phyloP scores from a whole-genome alignment of 1,140 invertebrate species.

The Euborellia annulipes region DNA sequence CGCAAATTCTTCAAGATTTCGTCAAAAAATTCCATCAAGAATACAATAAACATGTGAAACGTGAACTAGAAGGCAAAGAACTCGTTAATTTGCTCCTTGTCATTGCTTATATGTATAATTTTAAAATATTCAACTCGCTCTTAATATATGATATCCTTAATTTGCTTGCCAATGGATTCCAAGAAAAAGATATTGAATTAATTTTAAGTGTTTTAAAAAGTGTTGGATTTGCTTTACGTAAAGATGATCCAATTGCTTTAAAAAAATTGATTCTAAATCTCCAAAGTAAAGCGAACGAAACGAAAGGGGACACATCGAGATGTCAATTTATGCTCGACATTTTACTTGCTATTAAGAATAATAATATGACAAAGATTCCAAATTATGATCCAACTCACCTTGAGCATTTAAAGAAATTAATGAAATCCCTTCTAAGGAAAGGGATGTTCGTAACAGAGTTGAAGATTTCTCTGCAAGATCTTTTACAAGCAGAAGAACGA shows the following conservation, averaged over 20 bases:
- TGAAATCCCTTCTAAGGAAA: constrained; percentile 51
- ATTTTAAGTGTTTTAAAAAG: constrained; percentile 62
- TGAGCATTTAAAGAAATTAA: constrained; percentile 66
- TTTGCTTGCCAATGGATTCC: constrained; percentile 41
- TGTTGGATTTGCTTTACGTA: constrained; percentile 69
- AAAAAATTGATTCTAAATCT: constrained; percentile 67
- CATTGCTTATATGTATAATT: constrained; percentile 73
- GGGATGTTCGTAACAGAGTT: constrained; percentile 58
- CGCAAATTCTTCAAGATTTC: constrained; percentile 55
- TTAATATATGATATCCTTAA: constrained; percentile 64
- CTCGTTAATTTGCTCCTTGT: constrained; percentile 74
- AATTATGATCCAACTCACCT: constrained; percentile 64
- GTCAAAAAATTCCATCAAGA: constrained; percentile 48
- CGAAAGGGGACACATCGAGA: constrained; percentile 31
- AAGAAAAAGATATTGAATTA: constrained; percentile 75
- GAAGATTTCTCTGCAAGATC: constrained; percentile 70
- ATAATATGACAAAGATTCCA: constrained; percentile 85
- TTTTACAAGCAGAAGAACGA: constrained; percentile 66
- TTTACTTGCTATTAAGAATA: constrained; percentile 82
- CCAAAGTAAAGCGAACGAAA: constrained; percentile 43
- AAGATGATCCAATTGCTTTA: constrained; percentile 68
- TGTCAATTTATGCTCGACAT: constrained; percentile 84
- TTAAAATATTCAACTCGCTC: constrained; percentile 64
- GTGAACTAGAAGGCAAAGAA: constrained; percentile 55
- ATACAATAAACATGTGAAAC: constrained; percentile 25